Evolutionary conservation across 30 jellyfish, hydroid and myxozoan species (phyloP).

Genomic region (Cassiopea xamachana): DNA sequence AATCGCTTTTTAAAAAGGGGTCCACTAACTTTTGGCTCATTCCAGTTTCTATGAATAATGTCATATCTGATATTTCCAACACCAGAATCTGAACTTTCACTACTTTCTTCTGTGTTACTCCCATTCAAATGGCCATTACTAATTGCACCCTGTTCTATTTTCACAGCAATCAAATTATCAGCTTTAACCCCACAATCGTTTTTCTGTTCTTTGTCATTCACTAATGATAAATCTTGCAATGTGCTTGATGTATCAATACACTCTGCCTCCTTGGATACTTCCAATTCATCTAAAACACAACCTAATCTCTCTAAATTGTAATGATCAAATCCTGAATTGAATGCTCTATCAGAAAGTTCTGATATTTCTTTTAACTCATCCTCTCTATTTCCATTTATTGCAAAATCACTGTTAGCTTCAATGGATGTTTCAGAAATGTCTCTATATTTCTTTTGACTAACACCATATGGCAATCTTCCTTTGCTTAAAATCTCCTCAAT

Average conservation of each 20-base stretch:
- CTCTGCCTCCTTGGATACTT: background rate
- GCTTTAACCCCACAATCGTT: background rate
- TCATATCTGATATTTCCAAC: slow-evolving; percentile 43
- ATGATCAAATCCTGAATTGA: background rate
- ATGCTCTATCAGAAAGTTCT: background rate
- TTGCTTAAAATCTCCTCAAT: background rate
- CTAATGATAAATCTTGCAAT: background rate
- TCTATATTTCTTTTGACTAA: background rate
- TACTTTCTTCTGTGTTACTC: slow-evolving; percentile 22
- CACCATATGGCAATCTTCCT: background rate
- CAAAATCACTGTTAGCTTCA: background rate
- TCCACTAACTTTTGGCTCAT: slow-evolving; percentile 48
- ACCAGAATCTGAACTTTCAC: slow-evolving; percentile 63
- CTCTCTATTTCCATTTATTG: background rate
- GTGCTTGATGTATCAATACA: background rate
- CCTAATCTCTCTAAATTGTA: background rate
- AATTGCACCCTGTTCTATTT: background rate
- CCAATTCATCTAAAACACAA: background rate
- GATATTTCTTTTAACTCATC: background rate
- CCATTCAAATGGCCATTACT: background rate
- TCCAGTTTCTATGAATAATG: slow-evolving; percentile 10
- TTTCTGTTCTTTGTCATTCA: background rate
- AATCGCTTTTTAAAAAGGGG: slow-evolving; percentile 63
- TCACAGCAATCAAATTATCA: background rate
- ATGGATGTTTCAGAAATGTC: background rate